Evolutionary conservation across 2,797 vertebrate genomes (phyloP), one percentile per base, ranked within the genome.

Genomic region (Rhincodon typus): DNA sequence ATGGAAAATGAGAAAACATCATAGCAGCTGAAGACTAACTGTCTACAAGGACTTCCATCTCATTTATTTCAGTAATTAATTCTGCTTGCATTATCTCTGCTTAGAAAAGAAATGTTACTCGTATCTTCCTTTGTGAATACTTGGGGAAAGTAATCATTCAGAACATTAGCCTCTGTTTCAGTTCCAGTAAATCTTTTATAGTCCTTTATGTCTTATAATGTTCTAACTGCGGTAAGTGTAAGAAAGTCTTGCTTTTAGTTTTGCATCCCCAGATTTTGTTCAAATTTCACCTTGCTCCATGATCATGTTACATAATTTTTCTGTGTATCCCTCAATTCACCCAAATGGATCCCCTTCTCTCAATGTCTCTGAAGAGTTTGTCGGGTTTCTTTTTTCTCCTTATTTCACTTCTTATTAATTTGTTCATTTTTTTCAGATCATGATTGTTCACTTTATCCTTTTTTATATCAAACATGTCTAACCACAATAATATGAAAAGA

Each of bases 1-100:
- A 82, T 82, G 79, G 15, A 17, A 38, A 82, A 42, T 82, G 38
- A 84, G 5, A n/a, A 46, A 91, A 91, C 4, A 15, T 21, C 53
- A 66, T 91, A 91, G 88, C 62, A 91, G 15, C 30, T 91, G 34
- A 91, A 66, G 30, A 50, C 2, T 53, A 50, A 50, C 25, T 17
- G 53, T 34, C 53, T 66, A 3, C 15, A 62, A 91, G 53, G 30
- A 62, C 88, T 62, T 91, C 53, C 30, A 91, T 66, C 87, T 62
- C 30, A 62, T 66, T 90, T 91, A 91, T 91, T 91, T 91, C 57
- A 53, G 88, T 66, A 66, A 91, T 91, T 91, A 91, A 91, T 91
- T 91, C 88, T 91, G 30, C 88, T 87, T 91, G 53, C 30, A 34
- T 66, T 91, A 23, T 21, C 30, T 66, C 53, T 91, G 88, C 88